These are phyloP conservation scores for Pilophorus perplexus DNA, from an alignment of 2,888 invertebrate genomes.

Conservation along the genomic window DNA sequence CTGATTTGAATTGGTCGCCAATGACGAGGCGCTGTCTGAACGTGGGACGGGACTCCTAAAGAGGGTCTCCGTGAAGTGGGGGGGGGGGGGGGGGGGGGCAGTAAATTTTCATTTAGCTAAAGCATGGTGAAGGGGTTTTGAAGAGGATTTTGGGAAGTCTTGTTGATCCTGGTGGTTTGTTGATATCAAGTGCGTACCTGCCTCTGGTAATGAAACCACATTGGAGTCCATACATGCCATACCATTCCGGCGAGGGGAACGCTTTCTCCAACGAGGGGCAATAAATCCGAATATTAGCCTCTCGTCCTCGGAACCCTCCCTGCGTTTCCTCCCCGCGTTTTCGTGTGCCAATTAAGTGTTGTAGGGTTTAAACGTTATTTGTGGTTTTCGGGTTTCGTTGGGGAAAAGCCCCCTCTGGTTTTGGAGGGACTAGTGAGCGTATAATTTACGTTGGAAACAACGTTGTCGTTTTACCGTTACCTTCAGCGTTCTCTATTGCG, in stretches of 20 bases:
- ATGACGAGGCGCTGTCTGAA: too few relatives aligned
- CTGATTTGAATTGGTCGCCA: too few relatives aligned
- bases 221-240: not conserved
- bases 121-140: too few relatives aligned
- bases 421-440: too few relatives aligned
- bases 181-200: not conserved
- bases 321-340: not conserved
- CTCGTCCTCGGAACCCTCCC: not conserved
- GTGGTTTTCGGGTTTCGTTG: slow-evolving; percentile 16
- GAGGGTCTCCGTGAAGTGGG: too few relatives aligned
- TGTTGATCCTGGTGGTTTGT: not conserved
- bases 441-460: too few relatives aligned
- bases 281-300: slow-evolving; percentile 19
- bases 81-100: not conserved
- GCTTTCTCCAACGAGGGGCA: not conserved
- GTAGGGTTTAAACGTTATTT: slow-evolving; percentile 16
- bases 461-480: too few relatives aligned
- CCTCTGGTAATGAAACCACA: not conserved
- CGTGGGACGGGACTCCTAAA: too few relatives aligned
- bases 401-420: too few relatives aligned
- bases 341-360: slow-evolving; percentile 17
- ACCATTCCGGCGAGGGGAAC: not conserved
- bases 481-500: too few relatives aligned
- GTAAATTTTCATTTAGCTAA: not conserved
- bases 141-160: not conserved